These are phyloP conservation scores for Gavia stellata DNA, from an alignment of 2,113 vertebrate genomes.

Conservation along the genomic window DNA sequence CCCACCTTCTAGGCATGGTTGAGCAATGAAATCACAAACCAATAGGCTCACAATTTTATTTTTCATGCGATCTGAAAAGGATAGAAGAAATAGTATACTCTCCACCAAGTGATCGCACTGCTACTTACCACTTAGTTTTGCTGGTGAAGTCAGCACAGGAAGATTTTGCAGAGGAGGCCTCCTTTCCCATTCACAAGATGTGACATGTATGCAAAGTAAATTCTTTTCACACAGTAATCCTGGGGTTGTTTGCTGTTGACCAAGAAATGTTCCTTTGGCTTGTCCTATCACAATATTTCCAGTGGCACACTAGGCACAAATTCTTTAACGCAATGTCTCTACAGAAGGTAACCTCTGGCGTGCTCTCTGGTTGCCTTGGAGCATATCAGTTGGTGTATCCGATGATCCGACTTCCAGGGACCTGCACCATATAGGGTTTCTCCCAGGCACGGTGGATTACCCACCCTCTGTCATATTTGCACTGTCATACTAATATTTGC, in stretches of 20 bases:
- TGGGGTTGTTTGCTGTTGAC: not conserved
- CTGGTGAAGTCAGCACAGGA: not conserved
- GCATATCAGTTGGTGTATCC: not conserved
- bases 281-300: not conserved
- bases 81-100: not conserved
- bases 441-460: not conserved
- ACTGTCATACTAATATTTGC: not conserved
- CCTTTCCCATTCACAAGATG: not conserved
- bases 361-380: not conserved
- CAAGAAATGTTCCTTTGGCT: not conserved
- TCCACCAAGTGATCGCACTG: not conserved
- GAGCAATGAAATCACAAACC: not conserved
- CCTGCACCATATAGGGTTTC: not conserved
- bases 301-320: not conserved
- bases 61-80: not conserved
- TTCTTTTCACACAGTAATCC: not conserved
- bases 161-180: not conserved
- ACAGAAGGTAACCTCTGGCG: not conserved
- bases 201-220: not conserved
- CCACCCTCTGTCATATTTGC: not conserved
- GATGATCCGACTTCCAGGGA: not conserved
- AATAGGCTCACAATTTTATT: not conserved
- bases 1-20: not conserved
- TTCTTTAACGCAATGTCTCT: not conserved
- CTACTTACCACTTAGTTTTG: not conserved